Conservation (phyloP, 1,140 invertebrate species). For the Diplogasteroides magnus region DNA sequence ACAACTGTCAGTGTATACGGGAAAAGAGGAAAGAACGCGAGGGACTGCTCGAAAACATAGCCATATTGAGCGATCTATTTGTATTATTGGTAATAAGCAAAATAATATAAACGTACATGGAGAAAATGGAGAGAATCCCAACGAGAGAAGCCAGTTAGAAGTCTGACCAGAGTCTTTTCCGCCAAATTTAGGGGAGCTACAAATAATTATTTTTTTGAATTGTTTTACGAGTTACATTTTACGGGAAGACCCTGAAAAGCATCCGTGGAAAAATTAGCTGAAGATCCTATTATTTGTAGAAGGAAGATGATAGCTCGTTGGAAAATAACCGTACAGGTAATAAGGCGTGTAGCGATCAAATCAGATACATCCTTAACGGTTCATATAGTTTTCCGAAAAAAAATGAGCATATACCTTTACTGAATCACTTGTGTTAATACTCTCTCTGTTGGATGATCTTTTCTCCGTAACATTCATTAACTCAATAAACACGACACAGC, state of each 20-base stretch:
- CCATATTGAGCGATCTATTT: slow-evolving; percentile 30
- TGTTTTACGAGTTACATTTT: background rate
- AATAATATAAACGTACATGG: too few species aligned
- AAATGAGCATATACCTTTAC: too few species aligned
- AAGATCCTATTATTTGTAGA: slow-evolving; percentile 8
- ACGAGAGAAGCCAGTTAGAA: slow-evolving; percentile 2
- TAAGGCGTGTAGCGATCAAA: too few species aligned
- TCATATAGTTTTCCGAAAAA: too few species aligned
- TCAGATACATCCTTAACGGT: too few species aligned
- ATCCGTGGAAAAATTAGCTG: slow-evolving; percentile 8
- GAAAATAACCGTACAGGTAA: too few species aligned
- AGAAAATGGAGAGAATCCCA: slow-evolving; percentile 32
- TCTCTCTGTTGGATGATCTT: too few species aligned
- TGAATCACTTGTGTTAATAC: too few species aligned
- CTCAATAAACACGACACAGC: too few species aligned
- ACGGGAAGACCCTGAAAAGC: slow-evolving; percentile 12
- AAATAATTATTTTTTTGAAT: background rate
- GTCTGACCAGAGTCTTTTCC: slow-evolving; percentile 1
- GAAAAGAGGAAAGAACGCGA: slow-evolving; percentile 30
- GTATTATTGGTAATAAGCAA: too few species aligned
- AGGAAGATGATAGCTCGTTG: slow-evolving; percentile 17
- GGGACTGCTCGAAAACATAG: slow-evolving; percentile 27
- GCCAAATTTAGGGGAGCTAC: slow-evolving; percentile 1
- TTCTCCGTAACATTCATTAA: too few species aligned
- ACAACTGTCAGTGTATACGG: slow-evolving; percentile 7